phyloP scores from a whole-genome alignment of 23 tunicate genomes.

The Diplosoma virens region DNA sequence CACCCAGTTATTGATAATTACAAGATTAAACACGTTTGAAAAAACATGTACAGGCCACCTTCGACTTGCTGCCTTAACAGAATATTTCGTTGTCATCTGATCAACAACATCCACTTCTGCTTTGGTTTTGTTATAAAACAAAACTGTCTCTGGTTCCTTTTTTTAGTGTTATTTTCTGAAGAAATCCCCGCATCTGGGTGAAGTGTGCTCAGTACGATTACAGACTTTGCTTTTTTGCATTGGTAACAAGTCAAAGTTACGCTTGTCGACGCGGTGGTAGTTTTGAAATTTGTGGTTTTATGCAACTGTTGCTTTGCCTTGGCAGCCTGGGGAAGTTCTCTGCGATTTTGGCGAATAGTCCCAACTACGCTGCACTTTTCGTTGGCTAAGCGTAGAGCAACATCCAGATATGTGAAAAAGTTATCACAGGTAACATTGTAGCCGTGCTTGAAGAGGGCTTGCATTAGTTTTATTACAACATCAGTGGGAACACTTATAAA shows the following conservation, averaged over 20 bases:
- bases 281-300: background rate
- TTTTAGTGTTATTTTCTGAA: background rate
- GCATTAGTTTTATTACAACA: slow-evolving; percentile 6
- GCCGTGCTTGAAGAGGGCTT: slow-evolving; percentile 13
- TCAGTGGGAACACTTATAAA: background rate
- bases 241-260: slow-evolving; percentile 15
- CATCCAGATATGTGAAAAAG: slow-evolving; percentile 13
- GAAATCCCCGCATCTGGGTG: slow-evolving; percentile 1
- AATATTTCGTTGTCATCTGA: too few relatives aligned
- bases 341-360: slow-evolving; percentile 10
- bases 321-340: slow-evolving; percentile 1
- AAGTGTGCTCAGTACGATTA: slow-evolving; percentile 7
- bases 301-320: slow-evolving; percentile 4
- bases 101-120: too few relatives aligned
- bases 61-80: too few relatives aligned
- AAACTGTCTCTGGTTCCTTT: slow-evolving; percentile 19
- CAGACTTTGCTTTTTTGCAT: slow-evolving; percentile 12
- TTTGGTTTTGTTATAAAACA: background rate
- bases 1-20: too few relatives aligned
- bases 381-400: background rate
- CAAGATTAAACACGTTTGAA: too few relatives aligned
- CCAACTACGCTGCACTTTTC: slow-evolving; percentile 16
- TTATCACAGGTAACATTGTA: slow-evolving; percentile 4
- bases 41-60: too few relatives aligned
- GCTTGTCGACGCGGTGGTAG: background rate